Evolutionary conservation across 1,140 invertebrate species (phyloP).

Genomic region (Drosophila varians): DNA sequence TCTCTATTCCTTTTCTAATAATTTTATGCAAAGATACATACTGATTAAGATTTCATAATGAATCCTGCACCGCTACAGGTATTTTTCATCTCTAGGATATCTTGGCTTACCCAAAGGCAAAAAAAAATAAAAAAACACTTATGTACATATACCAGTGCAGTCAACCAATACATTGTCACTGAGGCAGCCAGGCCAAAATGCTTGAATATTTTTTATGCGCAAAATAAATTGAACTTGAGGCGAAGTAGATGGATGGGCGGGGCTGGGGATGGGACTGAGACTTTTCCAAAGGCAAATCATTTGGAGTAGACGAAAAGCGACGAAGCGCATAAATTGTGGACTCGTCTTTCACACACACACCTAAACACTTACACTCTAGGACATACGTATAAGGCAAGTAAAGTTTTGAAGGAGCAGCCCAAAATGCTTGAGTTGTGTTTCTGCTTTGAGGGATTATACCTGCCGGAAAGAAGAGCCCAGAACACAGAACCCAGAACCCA

Average conservation of each 20-base stretch:
- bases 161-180: constrained; percentile 53
- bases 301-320: constrained; percentile 75
- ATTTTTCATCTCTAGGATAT: constrained; percentile 34
- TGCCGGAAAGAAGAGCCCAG: constrained; percentile 34
- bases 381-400: constrained; percentile 20
- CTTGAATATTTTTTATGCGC: constrained; percentile 73
- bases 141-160: constrained; percentile 1
- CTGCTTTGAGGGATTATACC: constrained; percentile 78
- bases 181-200: constrained; percentile 41
- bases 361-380: constrained; percentile 12
- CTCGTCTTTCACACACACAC: constrained; percentile 34
- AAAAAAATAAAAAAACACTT: constrained; percentile 2
- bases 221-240: constrained; percentile 75
- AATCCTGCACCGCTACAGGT: background rate
- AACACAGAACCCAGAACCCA: constrained; percentile 14
- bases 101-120: constrained; percentile 45
- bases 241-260: constrained; percentile 17
- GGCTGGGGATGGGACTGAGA: constrained; percentile 5
- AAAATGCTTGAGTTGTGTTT: constrained; percentile 65
- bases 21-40: too few species aligned
- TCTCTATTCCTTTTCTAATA: too few species aligned
- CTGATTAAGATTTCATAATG: too few species aligned
- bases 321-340: constrained; percentile 77
- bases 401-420: constrained; percentile 26
- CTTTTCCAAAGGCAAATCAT: constrained; percentile 59